Base-by-base conservation (phyloP, 2,113 vertebrate genomes). In the Zosterops japonicus region DNA sequence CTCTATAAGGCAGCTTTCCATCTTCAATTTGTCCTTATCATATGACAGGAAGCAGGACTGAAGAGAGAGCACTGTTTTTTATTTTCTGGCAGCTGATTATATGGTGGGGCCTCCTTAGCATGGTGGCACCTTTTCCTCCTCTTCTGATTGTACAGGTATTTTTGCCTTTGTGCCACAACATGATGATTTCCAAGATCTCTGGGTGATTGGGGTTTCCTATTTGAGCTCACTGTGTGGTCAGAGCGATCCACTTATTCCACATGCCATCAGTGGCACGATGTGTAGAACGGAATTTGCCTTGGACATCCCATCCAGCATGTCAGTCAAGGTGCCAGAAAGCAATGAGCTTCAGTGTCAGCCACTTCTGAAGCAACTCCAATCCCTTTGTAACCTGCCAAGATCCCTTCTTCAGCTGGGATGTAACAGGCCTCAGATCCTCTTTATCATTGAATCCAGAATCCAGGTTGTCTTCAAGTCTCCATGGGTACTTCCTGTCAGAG, bases 201-300 rank as follows among this genome's bases (percentile, higher is more conserved):
- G 46, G 22, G 6, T 6, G 3, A 60, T 1, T 33, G 28, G 22
- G 14, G 39, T 28, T 69, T 61, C 55, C 55, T 46, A 1, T 23
- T 4, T 28, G 23, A 78, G 33, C 27, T 36, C 63, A 36, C 11
- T 46, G 19, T 19, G 14, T 10, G 5, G 23, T 53, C 27, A 69
- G 14, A 68, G 9, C 0, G 0, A 78, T 23, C 39, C 18, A 52
- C 18, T 59, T 33, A 68, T 5, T 68, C 72, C 33, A 52, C 0
- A 0, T 12, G 36, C 17, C 8, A 31, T 44, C 46, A 60, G 36
- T 10, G 22, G 22, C 27, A 36, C 2, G 14, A 60, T 10, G 22
- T 9, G 9, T 12, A 42, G 27, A 68, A 49, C 9, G 8, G 18
- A 44, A 56, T 20, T 33, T 28, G 6, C 44, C 36, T 33, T 50